A percentile compares a stretch with the other conserved stretches of the same genome.
phyloP scores from a whole-genome alignment of 2,797 vertebrate species.

The Hephaestus fuliginosus region DNA sequence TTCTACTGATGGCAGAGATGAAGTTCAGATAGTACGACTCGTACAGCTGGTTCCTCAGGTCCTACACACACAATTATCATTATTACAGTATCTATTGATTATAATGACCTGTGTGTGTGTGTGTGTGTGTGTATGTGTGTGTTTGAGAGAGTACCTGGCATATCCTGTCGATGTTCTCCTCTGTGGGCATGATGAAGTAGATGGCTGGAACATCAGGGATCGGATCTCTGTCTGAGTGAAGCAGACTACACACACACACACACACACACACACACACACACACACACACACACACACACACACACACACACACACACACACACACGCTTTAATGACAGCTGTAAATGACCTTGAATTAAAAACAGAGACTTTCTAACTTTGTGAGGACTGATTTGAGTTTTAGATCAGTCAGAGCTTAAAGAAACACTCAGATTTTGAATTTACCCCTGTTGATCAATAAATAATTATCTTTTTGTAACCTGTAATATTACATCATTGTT shows the following conservation, averaged over 20 bases:
- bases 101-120: background rate
- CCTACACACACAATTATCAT: constrained; percentile 78
- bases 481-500: too few relatives aligned
- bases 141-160: constrained; percentile 89
- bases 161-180: constrained; percentile 97
- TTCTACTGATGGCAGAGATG: constrained; percentile 98
- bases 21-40: constrained; percentile 98
- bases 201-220: constrained; percentile 97
- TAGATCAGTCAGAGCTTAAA: background rate
- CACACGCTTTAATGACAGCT: background rate
- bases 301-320: too few relatives aligned
- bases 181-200: constrained; percentile 98
- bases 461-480: too few relatives aligned
- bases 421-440: too few relatives aligned
- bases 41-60: constrained; percentile 96
- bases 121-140: background rate
- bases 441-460: too few relatives aligned
- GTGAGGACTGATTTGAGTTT: background rate
- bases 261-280: background rate
- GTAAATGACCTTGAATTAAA: background rate
- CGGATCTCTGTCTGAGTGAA: constrained; percentile 96
- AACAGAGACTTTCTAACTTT: background rate
- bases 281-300: background rate
- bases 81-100: background rate
- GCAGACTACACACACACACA: constrained; percentile 78